Conservation (phyloP, 2,113 vertebrate genomes). For the Tragelaphus buxtoni region DNA sequence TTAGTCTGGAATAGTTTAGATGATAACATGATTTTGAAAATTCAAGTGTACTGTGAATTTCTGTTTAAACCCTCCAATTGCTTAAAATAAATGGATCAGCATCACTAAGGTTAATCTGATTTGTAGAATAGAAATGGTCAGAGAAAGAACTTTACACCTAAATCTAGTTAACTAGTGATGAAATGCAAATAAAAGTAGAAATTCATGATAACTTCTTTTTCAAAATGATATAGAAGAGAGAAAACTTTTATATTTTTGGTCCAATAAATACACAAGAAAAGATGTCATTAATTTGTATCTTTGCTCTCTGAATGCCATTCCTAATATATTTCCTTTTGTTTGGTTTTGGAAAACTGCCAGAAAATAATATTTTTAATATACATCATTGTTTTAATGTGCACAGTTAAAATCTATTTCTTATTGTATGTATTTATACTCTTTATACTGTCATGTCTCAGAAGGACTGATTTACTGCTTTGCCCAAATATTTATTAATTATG, state of each 20-base stretch:
- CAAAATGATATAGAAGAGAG: background rate
- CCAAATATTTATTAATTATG: background rate
- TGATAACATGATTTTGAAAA: background rate
- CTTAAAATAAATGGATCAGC: background rate
- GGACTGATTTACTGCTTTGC: background rate
- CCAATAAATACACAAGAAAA: background rate
- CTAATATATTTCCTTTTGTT: background rate
- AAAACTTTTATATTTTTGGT: background rate
- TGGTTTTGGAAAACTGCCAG: background rate
- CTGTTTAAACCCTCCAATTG: background rate
- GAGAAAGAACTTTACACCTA: background rate
- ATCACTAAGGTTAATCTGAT: background rate
- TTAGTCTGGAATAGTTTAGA: background rate
- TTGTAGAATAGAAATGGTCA: background rate
- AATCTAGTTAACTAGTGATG: background rate
- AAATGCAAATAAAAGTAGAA: background rate
- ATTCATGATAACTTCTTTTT: background rate
- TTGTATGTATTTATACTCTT: background rate
- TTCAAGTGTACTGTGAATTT: background rate
- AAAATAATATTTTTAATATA: background rate
- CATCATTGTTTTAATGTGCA: background rate
- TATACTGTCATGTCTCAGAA: background rate
- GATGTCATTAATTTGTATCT: background rate
- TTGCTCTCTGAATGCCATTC: background rate
- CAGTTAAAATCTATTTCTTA: background rate